Evolutionary conservation across 37 sponge, comb jelly and placozoan genomes (phyloP).

Genomic region (Hormiphora californensis): DNA sequence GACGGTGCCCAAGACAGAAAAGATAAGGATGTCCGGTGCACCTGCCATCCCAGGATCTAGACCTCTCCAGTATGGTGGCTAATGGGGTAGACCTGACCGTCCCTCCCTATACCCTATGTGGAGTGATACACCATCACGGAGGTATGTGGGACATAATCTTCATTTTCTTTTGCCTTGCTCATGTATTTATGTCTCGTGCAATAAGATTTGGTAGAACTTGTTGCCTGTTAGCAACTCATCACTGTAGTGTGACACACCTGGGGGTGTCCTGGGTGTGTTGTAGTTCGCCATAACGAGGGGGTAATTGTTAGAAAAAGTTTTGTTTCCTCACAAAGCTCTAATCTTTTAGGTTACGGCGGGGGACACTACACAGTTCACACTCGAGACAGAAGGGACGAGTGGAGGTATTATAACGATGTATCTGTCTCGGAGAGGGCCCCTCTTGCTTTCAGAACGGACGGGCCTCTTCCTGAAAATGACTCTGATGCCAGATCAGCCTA

Average conservation of each 20-base stretch:
- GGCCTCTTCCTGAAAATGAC: not conserved
- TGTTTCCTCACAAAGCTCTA: too few relatives aligned
- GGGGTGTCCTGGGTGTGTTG: too few relatives aligned
- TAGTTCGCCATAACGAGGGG: too few relatives aligned
- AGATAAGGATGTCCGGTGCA: conserved; percentile 31
- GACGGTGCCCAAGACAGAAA: not conserved
- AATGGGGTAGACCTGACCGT: not conserved
- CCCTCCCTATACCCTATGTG: not conserved
- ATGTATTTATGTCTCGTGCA: too few relatives aligned
- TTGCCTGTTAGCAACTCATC: too few relatives aligned
- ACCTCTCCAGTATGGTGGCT: not conserved
- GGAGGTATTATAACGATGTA: not conserved
- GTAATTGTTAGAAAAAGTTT: too few relatives aligned
- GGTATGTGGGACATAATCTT: not conserved
- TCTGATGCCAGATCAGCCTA: conserved; percentile 35
- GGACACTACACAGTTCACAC: not conserved
- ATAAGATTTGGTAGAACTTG: too few relatives aligned
- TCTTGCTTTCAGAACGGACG: not conserved
- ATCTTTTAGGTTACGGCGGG: not conserved
- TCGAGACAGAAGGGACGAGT: not conserved
- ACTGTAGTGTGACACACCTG: too few relatives aligned
- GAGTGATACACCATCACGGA: not conserved
- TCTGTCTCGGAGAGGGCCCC: not conserved
- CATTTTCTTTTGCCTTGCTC: too few relatives aligned
- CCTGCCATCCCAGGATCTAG: not conserved